A percentile compares a stretch with the other conserved stretches of the same genome.
These are phyloP conservation scores for Tiphia femorata DNA, from an alignment of 2,888 invertebrate species.

Conservation along the genomic window DNA sequence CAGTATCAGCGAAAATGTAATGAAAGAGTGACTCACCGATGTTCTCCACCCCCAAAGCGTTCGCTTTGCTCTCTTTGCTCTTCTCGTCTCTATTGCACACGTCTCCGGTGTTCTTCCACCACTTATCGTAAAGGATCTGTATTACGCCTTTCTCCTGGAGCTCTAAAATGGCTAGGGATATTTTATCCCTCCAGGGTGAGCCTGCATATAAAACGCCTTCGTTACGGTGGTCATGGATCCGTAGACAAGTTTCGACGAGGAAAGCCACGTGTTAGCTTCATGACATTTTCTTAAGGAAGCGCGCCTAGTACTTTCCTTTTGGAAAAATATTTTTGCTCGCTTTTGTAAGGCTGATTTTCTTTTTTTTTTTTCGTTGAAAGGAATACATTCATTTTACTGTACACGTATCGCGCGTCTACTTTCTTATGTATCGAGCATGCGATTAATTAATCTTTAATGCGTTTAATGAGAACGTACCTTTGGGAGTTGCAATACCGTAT, in stretches of 20 bases:
- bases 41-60: slow-evolving; percentile 91
- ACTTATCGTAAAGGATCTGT: slow-evolving; percentile 94
- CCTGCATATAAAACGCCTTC: slow-evolving; percentile 70
- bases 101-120: slow-evolving; percentile 98
- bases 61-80: slow-evolving; percentile 93
- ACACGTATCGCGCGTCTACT: no score
- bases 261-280: no score
- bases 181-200: slow-evolving; percentile 96
- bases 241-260: no score
- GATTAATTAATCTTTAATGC: background rate
- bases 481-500: slow-evolving; percentile 79
- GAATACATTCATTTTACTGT: no score
- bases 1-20: background rate
- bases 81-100: slow-evolving; percentile 89
- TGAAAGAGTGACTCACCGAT: slow-evolving; percentile 73
- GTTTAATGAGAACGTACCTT: no score
- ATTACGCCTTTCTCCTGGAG: slow-evolving; percentile 95
- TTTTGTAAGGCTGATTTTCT: no score
- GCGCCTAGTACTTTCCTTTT: no score
- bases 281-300: no score
- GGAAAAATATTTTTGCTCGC: no score
- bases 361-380: no score
- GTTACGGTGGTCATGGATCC: slow-evolving; percentile 29
- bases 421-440: no score
- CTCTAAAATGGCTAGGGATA: slow-evolving; percentile 93